phyloP scores from a whole-genome alignment of 2,888 invertebrate species.

The Andrena bucephala region DNA sequence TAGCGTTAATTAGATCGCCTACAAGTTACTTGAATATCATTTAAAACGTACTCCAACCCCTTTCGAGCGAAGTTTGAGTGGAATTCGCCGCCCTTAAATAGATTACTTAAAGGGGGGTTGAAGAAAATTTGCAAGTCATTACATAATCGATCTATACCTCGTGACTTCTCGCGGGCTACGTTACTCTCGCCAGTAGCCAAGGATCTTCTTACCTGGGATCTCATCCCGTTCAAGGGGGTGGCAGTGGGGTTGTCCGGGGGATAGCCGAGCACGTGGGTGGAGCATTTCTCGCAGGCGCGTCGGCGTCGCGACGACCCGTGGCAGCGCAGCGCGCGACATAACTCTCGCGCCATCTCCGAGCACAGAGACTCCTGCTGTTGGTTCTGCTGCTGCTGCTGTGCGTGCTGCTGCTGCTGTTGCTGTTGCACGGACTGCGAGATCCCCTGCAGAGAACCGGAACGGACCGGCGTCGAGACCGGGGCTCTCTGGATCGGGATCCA shows the following conservation, averaged over 20 bases:
- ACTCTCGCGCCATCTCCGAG: constrained; percentile 91
- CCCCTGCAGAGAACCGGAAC: constrained; percentile 83
- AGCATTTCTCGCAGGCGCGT: constrained; percentile 88
- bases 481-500: constrained; percentile 66
- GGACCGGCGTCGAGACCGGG: constrained; percentile 77
- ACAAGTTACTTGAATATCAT: no score
- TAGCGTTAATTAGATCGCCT: no score
- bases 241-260: constrained; percentile 85
- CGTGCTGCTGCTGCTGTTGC: constrained; percentile 85
- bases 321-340: constrained; percentile 88
- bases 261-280: constrained; percentile 85
- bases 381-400: constrained; percentile 85
- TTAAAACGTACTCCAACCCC: no score
- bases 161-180: no score
- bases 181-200: no score
- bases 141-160: no score
- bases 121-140: no score
- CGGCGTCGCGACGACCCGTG: constrained; percentile 88
- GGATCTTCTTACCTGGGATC: constrained; percentile 78
- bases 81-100: no score
- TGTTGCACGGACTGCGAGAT: constrained; percentile 83
- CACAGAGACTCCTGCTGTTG: constrained; percentile 89
- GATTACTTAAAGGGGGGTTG: no score
- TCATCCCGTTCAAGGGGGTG: constrained; percentile 84
- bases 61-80: no score